phyloP scores from a whole-genome alignment of 2,113 vertebrate species.

The Peromyscus polionotus region DNA sequence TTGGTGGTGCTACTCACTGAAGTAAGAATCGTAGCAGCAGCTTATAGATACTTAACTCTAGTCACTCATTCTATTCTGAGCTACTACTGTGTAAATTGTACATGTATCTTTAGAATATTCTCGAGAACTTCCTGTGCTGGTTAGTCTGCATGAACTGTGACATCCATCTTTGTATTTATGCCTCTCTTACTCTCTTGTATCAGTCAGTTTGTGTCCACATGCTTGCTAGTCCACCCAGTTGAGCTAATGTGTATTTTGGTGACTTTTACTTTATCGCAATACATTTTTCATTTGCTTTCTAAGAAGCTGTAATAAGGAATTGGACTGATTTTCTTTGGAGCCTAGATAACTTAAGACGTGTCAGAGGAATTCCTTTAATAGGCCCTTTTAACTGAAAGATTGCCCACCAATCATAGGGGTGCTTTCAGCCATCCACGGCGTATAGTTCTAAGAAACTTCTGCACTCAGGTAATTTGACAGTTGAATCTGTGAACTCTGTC shows the following conservation, averaged over 20 bases:
- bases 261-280: conserved; percentile 48
- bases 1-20: neutral
- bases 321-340: neutral
- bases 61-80: neutral
- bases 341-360: conserved; percentile 41
- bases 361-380: conserved; percentile 51
- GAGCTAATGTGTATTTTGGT: neutral
- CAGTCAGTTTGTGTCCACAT: neutral
- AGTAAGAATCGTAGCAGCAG: neutral
- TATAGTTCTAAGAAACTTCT: conserved; percentile 56
- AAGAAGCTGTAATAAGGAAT: neutral
- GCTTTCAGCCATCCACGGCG: conserved; percentile 24
- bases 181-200: neutral
- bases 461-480: conserved; percentile 59
- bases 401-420: neutral
- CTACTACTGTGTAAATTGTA: neutral
- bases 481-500: conserved; percentile 58
- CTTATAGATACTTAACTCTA: neutral
- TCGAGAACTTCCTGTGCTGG: neutral
- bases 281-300: conserved; percentile 63
- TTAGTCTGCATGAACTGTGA: neutral
- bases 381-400: conserved; percentile 2
- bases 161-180: neutral
- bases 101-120: neutral
- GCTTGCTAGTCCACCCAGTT: neutral